Evolutionary conservation across 2,797 vertebrate species (phyloP), one percentile per base, ranked within the genome.

Genomic region (Cuniculus paca): DNA sequence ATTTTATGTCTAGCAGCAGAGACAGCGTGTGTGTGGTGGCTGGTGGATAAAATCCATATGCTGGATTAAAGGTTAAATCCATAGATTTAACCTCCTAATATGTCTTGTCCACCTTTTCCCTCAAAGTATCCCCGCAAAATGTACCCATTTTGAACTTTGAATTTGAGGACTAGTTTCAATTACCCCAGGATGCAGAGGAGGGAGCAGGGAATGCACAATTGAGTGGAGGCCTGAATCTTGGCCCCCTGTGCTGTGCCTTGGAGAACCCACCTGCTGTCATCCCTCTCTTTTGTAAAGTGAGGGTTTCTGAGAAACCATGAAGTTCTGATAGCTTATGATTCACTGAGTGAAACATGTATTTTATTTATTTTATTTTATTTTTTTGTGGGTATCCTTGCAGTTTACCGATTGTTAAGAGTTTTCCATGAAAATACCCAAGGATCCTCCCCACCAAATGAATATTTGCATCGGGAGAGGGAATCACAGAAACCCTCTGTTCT

Each of bases 1-100:
- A 36, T 77, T 65, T 95, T 24, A 8, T 84, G 36, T 79, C 54
- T 42, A 28, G 24, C 48, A 45, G 6, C 61, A 4, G 20, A 2
- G 58, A 78, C 36, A 48, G 39, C 6, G 12, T 72, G 13, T 56
- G 34, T 11, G 10, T 34, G 52, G 52, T 4, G 17, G 52, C 17
- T n/a, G 5, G 45, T 26, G 19, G 39, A 19, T 82, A 28, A 61
- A 90, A 48, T n/a, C 48, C 34, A 2, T 60, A 34, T 1, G 11
- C 39, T 83, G 61, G 70, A 48, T 88, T 93, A n/a, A n/a, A n/a
- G n/a, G n/a, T 70, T 54, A 81, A 80, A n/a, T n/a, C n/a, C 88
- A 26, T 50, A 84, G 36, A 50, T 5, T 34, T 48, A 60, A 60
- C 28, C 7, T 9, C 54, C 45, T 58, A 1, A 2, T 36, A 22